Base-by-base conservation (phyloP, 2,113 vertebrate species). In the Recurvirostra avosetta region DNA sequence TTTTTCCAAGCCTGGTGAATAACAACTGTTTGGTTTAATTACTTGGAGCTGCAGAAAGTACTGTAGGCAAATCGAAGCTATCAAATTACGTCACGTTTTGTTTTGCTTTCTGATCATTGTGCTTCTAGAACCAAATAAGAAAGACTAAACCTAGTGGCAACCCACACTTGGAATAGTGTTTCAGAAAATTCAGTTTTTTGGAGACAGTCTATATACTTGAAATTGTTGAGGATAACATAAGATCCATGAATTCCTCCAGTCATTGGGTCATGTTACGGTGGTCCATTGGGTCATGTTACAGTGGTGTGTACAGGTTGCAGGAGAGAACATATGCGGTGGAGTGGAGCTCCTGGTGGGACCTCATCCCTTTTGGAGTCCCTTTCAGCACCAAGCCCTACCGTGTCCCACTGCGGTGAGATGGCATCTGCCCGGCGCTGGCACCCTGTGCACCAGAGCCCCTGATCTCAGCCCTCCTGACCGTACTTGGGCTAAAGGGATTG, bases 1-100 rank as follows among this genome's bases (percentile, higher is more conserved):
- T 53, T 61, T 47, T 90, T 94, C 67, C 78, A 93, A 90, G 68
- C 23, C 72, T 86, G 78, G 45, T 91, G 94, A 91, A 47, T 71
- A 68, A 83, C 49, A 58, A n/a, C 41, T 5, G 80, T 40, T 70
- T 14, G 7, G 22, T 87, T 67, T 49, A 78, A 40, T 94, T 67
- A 58, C 49, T 89, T 26, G 78, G 52, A 74, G 85, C 75, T 77
- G 78, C 41, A 68, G 29, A 65, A 50, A 11, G 7, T 15, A 8
- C 43, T 43, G 38, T 29, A 52, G 75, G 26, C 6, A 10, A 21
- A 74, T 9, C 45, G 27, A 30, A 81, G 88, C 38, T 8, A n/a
- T 52, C 59, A 12, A 21, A 52, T 79, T 55, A 23, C 38, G 49
- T 19, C 38, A 30, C 2, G 1, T 21, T 74, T 78, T 59, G 15